Evolutionary conservation across 2,888 invertebrate species (phyloP).

Genomic region (Piscicola geometra): DNA sequence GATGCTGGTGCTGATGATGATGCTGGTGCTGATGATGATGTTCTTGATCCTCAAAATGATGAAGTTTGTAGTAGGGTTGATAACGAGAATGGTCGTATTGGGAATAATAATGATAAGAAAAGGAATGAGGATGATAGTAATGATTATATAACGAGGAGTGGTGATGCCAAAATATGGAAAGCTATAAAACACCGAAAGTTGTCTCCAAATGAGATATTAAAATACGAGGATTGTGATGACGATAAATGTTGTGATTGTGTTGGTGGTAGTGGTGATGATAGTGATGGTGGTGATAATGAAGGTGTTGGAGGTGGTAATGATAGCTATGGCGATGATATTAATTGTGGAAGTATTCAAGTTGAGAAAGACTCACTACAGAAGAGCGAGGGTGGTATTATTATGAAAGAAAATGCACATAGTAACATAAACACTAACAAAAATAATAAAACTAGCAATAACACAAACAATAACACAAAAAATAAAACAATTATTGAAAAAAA

Average conservation of each 20-base stretch:
- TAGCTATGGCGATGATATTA: neutral
- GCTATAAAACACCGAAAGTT: too few relatives aligned
- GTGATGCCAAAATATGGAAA: too few relatives aligned
- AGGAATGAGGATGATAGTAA: neutral
- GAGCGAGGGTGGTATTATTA: too few relatives aligned
- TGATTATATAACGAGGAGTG: too few relatives aligned
- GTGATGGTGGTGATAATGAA: constrained; percentile 12
- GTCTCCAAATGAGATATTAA: too few relatives aligned
- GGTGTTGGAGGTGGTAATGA: neutral
- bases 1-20: constrained; percentile 22
- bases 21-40: constrained; percentile 6
- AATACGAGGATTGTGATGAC: neutral
- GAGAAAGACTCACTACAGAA: too few relatives aligned
- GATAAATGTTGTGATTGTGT: neutral
- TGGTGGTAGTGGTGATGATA: constrained; percentile 20
- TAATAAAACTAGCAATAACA: too few relatives aligned
- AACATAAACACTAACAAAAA: too few relatives aligned
- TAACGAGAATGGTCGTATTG: neutral
- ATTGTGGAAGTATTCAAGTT: too few relatives aligned
- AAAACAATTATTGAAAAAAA: too few relatives aligned
- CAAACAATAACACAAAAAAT: too few relatives aligned
- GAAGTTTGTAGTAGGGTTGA: neutral
- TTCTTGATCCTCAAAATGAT: neutral
- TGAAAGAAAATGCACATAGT: too few relatives aligned
- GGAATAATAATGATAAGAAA: constrained; percentile 6